A percentile compares a stretch with the other conserved stretches of the same genome.
Conservation (phyloP, 2,113 vertebrate genomes). For the Podocnemis expansa region DNA sequence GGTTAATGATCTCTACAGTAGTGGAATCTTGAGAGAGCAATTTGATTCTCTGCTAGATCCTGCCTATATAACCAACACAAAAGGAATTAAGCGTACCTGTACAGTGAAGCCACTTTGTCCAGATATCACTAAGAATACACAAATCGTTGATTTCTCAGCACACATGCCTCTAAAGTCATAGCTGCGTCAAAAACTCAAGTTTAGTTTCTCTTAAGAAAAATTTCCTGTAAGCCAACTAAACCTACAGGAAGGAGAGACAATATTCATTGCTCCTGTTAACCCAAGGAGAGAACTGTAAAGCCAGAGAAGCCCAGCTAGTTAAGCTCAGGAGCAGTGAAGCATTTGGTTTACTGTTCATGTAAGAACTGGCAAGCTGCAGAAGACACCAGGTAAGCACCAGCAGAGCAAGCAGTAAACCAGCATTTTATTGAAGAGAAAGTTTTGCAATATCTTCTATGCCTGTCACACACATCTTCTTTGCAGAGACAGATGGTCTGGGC, state of each 20-base stretch:
- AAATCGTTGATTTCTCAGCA: neutral
- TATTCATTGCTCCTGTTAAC: rapidly evolving
- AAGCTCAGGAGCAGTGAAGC: slow-evolving; percentile 2
- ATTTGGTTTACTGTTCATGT: rapidly evolving
- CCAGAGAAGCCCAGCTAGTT: neutral
- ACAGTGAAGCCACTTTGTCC: neutral
- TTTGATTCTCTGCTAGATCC: neutral
- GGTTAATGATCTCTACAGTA: neutral
- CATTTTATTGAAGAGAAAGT: slow-evolving; percentile 11
- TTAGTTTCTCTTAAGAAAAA: neutral
- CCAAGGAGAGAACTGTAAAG: rapidly evolving
- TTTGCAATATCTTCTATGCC: slow-evolving; percentile 52
- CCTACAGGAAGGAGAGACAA: neutral
- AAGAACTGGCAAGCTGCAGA: neutral
- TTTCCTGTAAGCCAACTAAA: neutral
- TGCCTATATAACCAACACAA: neutral
- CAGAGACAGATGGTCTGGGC: slow-evolving; percentile 71
- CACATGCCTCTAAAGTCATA: rapidly evolving
- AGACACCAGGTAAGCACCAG: neutral
- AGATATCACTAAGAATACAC: neutral
- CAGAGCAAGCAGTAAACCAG: slow-evolving; percentile 33
- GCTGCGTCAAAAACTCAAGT: neutral
- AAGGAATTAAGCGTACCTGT: neutral
- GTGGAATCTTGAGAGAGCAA: neutral
- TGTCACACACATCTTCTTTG: slow-evolving; percentile 58